Conservation (phyloP, 2,797 vertebrate genomes). For the Botia almorhae region DNA sequence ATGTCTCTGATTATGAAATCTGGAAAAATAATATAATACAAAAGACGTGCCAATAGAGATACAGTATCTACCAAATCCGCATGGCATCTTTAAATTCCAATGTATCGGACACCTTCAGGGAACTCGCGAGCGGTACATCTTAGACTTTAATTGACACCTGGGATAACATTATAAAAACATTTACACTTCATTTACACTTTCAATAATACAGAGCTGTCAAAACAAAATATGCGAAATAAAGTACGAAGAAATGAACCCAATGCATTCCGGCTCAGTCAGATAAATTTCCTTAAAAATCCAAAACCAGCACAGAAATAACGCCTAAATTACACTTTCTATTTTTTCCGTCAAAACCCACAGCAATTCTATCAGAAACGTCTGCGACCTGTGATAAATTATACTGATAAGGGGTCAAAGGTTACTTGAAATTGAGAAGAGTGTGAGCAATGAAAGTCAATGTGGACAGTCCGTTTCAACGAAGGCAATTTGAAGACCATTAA, state of each 20-base stretch:
- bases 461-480: conserved; percentile 28
- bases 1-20: conserved; percentile 15
- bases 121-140: not conserved
- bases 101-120: not conserved
- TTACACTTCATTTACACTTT: not conserved
- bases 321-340: not conserved
- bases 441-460: conserved; percentile 3
- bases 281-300: not conserved
- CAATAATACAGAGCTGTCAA: not conserved
- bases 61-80: not conserved
- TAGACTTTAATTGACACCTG: not conserved
- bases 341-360: not conserved
- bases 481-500: conserved; percentile 46
- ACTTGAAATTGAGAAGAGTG: conserved; percentile 13
- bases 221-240: not conserved
- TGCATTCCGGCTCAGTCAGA: not conserved
- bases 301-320: not conserved
- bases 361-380: not conserved
- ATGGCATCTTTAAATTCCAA: not conserved
- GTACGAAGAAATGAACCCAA: too few relatives aligned
- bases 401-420: not conserved
- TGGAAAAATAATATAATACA: not conserved
- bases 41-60: not conserved
- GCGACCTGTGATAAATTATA: not conserved
- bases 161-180: not conserved